Base-by-base conservation (phyloP, 2,797 vertebrate species). In the Pantherophis vulpinus region DNA sequence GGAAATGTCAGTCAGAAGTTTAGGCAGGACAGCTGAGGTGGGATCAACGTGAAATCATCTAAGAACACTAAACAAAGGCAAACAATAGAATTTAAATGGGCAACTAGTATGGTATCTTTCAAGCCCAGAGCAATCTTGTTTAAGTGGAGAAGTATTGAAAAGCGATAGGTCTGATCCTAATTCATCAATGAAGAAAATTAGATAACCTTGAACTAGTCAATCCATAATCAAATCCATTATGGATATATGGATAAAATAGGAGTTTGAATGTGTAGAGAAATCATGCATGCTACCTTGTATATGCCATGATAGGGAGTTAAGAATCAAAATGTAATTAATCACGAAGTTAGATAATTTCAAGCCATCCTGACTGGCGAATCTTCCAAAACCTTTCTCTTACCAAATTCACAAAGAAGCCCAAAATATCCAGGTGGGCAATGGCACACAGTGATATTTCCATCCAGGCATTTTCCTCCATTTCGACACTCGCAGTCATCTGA, bases 401-500 rank as follows among this genome's bases (percentile, higher is more conserved):
- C 99, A 0, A 99, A 98, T 98, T 99, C 98, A 94, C 98, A 98
- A 56, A 98, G 97, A 27, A 97, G 97, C 54, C 98, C 98, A 27
- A 98, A 98, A 96, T 97, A 98, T 23, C 98, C 98, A 0, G 97
- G 97, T 0, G 95, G 98, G 97, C 99, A 99, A 97, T 98, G 98
- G 97, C 98, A 98, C 95, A 98, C 96, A 4, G 99, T 99, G 96
- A 98, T 95, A 0, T 99, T 99, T 91, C 97, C 96, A 94, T 98
- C 98, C 94, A 98, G 97, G 95, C 99, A 99, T 47, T 98, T 97
- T 60, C 99, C 99, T 32, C 99, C 99, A 0, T 99, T 99, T 95
- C 98, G 98, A 97, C 99, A 99, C 47, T 98, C 98, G 1, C 99
- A 99, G 96, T 98, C 98, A 60, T 98, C 98, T 18, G 96, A 94